These are phyloP conservation scores for Nothocercus julius DNA, from an alignment of 2,113 vertebrate genomes.

Conservation along the genomic window DNA sequence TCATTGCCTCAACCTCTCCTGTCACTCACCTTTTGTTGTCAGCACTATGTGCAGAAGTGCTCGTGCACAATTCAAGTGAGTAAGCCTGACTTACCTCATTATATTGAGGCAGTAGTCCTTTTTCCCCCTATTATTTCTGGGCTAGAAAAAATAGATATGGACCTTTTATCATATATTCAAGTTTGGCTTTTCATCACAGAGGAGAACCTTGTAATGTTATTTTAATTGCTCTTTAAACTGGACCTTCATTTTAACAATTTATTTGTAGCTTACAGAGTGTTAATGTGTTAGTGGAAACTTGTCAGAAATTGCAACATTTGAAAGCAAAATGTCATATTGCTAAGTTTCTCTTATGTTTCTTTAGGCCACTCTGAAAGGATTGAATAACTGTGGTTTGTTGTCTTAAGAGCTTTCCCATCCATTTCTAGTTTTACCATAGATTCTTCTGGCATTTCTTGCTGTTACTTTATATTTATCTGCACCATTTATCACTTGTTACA, in stretches of 20 bases:
- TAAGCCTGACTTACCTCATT: background rate
- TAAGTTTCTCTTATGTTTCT: background rate
- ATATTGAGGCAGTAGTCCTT: background rate
- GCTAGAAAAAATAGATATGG: background rate
- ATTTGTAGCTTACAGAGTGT: background rate
- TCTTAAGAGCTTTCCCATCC: background rate
- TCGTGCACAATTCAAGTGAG: background rate
- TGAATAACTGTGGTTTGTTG: background rate
- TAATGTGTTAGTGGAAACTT: background rate
- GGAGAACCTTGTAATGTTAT: background rate
- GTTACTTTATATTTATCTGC: background rate
- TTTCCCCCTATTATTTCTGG: background rate
- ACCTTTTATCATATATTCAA: background rate
- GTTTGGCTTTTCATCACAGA: background rate
- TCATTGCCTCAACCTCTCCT: background rate
- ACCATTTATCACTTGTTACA: background rate
- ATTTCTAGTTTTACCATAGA: background rate
- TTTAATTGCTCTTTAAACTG: background rate
- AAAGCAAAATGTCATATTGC: background rate
- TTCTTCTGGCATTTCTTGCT: background rate
- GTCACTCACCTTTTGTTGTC: background rate
- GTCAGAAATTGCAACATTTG: background rate
- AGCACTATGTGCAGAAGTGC: background rate
- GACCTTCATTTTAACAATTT: background rate
- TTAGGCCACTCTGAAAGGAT: background rate